These are phyloP conservation scores for Artemia franciscana DNA, from an alignment of 1,140 invertebrate species.

Conservation along the genomic window DNA sequence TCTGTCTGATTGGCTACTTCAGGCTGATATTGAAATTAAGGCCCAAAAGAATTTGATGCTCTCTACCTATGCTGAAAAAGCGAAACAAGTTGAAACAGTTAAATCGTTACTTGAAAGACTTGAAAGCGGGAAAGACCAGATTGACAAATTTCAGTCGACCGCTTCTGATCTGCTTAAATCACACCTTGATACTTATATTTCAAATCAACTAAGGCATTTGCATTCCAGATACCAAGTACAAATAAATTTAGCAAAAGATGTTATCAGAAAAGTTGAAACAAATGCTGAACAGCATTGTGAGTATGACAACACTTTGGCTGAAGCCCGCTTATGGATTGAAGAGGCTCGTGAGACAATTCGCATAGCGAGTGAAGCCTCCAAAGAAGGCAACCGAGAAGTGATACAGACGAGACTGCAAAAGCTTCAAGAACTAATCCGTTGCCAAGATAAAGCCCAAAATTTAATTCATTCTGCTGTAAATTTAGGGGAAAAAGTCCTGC, in stretches of 20 bases:
- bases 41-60: constrained; percentile 64
- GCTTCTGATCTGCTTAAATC: constrained; percentile 49
- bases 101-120: constrained; percentile 27
- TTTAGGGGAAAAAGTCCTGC: constrained; percentile 69
- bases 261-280: constrained; percentile 71
- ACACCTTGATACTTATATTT: constrained; percentile 68
- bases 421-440: constrained; percentile 46
- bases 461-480: constrained; percentile 70
- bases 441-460: constrained; percentile 72
- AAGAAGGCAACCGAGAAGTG: constrained; percentile 55
- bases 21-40: constrained; percentile 73
- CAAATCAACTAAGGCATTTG: constrained; percentile 68
- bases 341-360: constrained; percentile 59
- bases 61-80: constrained; percentile 56
- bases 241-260: constrained; percentile 71
- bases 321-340: constrained; percentile 68
- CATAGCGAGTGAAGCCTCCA: constrained; percentile 45
- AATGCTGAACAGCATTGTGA: constrained; percentile 66
- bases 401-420: constrained; percentile 53
- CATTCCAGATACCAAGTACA: constrained; percentile 67
- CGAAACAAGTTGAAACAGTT: constrained; percentile 39
- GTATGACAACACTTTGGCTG: constrained; percentile 50
- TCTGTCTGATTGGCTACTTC: constrained; percentile 75
- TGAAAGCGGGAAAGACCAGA: constrained; percentile 52
- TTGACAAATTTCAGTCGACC: constrained; percentile 55